Percentiles rank a stretch among this genome's conserved stretches.
Conservation (phyloP, 1,140 invertebrate genomes). For the Coptotermes formosanus region DNA sequence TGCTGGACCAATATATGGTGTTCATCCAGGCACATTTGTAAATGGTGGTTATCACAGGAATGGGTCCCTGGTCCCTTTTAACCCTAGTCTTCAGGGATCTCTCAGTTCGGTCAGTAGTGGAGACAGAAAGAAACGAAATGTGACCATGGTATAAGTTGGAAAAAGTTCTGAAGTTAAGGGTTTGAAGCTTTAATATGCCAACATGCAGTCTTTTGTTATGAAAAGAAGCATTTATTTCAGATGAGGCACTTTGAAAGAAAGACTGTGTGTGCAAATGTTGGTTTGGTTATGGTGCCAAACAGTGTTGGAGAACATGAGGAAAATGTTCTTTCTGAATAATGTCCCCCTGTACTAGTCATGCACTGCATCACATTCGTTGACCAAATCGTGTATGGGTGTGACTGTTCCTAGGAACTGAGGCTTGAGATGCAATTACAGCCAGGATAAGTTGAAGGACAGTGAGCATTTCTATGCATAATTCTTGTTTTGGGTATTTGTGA, state of each 20-base stretch:
- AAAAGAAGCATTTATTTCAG: neutral
- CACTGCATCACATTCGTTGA: neutral
- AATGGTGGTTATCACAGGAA: slow-evolving; percentile 46
- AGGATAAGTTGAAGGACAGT: neutral
- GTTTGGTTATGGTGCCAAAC: neutral
- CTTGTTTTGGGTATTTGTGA: too few relatives aligned
- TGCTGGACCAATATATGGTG: slow-evolving; percentile 33
- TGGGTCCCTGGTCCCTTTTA: slow-evolving; percentile 49
- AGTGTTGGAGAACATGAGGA: neutral
- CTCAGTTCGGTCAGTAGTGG: slow-evolving; percentile 56
- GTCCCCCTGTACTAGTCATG: neutral
- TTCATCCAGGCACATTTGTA: slow-evolving; percentile 30
- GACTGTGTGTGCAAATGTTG: neutral
- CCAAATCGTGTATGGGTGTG: neutral
- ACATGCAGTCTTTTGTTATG: neutral
- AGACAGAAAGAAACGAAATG: slow-evolving; percentile 54
- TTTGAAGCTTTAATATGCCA: neutral
- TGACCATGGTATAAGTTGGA: slow-evolving; percentile 56
- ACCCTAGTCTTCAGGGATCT: slow-evolving; percentile 54
- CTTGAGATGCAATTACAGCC: neutral
- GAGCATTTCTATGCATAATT: too few relatives aligned
- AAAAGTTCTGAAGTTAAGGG: neutral
- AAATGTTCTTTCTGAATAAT: neutral
- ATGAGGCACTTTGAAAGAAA: neutral
- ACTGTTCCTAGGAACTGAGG: neutral